Evolutionary conservation across 2,888 invertebrate species (phyloP), one percentile per base, ranked within the genome.

Genomic region (Seladonia tumulorum): DNA sequence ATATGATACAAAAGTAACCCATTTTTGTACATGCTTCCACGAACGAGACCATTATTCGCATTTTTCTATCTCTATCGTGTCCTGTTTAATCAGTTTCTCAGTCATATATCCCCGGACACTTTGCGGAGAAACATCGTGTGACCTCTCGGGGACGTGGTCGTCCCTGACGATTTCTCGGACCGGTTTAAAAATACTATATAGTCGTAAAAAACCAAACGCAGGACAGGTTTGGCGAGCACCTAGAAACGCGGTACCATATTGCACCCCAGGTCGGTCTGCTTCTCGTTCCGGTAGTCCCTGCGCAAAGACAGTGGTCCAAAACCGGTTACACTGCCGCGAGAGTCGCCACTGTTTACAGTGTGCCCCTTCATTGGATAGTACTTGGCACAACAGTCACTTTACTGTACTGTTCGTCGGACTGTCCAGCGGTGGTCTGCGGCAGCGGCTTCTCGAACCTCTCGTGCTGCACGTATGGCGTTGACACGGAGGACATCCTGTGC

Each of bases 361-460:
- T 68, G n/a, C 35, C 42, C 53, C 68, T 86, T 93, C 89, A 94
- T 86, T 94, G 92, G 82, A 93, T 90, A 74, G 92, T 91, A 81
- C 90, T 92, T 60, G 94, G 93, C 80, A 93, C 93, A 77, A 93
- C 93, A 47, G 93, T 93, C 71, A 94, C 94, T 89, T 95, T 94
- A 86, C 94, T 94, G 86, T 95, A 95, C 73, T 93, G 93, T 85
- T 94, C 94, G 49, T 94, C 94, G 35, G 91, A 87, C 76, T 87
- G 85, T 45, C 85, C 85, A 18, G 78, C 73, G 18, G 83, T 79
- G 39, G 29, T 77, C 49, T 89, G 85, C 60, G 89, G 86, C 80
- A 90, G 72, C 78, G 88, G 88, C 81, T 93, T 93, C 0, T 92
- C 91, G 53, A 92, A 89, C 78, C 89, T 90, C n/a, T 91, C 91